Base-by-base conservation (phyloP, 2,888 invertebrate genomes). In the Augiades crinisus region DNA sequence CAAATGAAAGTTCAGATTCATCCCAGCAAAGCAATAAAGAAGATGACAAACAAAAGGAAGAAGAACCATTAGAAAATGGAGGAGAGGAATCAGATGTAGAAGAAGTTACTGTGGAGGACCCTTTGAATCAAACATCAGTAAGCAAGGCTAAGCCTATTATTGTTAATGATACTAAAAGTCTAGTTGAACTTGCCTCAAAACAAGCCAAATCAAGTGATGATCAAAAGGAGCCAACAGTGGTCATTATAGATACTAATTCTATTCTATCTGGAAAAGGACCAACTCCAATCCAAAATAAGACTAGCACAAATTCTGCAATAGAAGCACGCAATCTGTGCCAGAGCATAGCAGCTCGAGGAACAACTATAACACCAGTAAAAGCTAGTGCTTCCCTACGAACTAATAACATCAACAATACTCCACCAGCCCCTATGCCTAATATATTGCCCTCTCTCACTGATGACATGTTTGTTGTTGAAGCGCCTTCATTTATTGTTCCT, bases 391-490 rank as follows among this genome's bases (percentile, higher is more conserved):
- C 55, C 17, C 45, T 51, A 53, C 55, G 60, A n/a, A n/a, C n/a
- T n/a, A n/a, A n/a, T n/a, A n/a, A n/a, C n/a, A n/a, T n/a, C 19
- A 57, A 57, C 38, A 65, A 53, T 57, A 33, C 58, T 12, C 46
- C 67, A 8, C 65, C 72, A 17, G 56, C 69, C 36, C 65, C 81
- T 12, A 83, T 80, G 62, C 78, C 84, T 33, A 86, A 78, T 53
- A 88, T 96, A 60, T 79, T 97, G 66, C 96, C 96, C 10, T 95
- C 96, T 8, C 82, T 97, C 14, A 96, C 96, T 27, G 97, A 97
- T 79, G 96, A 97, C 65, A 96, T 97, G 95, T 97, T 95, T 83
- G 96, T 97, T 16, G 94, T 97, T 16, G 97, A 97, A 84, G 97
- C 97, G 19, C 97, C 97, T 6, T 96, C 96, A 27, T 97, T 97